Conservation (phyloP, 53 echinoderm and acorn worm genomes). For the Zoroaster sp. region DNA sequence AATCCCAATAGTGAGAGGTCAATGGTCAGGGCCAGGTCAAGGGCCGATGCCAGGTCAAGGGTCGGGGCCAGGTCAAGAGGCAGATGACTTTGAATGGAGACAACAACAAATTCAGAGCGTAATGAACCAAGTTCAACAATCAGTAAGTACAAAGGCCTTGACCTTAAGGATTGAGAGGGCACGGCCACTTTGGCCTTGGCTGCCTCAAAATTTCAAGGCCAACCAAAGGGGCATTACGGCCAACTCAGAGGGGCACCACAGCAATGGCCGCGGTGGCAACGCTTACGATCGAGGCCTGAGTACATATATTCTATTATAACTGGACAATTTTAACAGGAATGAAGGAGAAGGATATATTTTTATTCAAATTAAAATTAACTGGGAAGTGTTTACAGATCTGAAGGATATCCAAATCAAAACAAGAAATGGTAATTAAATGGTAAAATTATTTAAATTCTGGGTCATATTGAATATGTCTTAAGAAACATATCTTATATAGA, state of each 20-base stretch:
- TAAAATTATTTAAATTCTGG: neutral
- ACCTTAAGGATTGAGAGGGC: no score
- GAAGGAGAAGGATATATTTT: neutral
- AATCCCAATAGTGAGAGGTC: conserved; percentile 6
- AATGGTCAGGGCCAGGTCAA: neutral
- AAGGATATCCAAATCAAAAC: neutral
- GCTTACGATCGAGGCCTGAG: no score
- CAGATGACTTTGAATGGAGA: conserved; percentile 60
- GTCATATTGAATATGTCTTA: neutral
- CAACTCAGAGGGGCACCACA: no score
- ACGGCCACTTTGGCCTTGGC: no score
- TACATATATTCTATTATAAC: no score
- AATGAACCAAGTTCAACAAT: conserved; percentile 69
- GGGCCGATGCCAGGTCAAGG: conserved; percentile 8
- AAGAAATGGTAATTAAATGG: neutral
- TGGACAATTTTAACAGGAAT: no score
- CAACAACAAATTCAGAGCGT: conserved; percentile 66
- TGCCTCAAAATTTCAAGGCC: no score
- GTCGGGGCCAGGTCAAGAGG: conserved; percentile 1
- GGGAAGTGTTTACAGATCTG: no score
- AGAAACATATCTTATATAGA: neutral
- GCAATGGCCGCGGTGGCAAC: no score
- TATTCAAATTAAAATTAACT: neutral
- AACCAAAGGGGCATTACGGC: no score
- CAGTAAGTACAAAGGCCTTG: no score